Conservation (phyloP, 2,113 vertebrate genomes). For the Orthochromis indermauri region DNA sequence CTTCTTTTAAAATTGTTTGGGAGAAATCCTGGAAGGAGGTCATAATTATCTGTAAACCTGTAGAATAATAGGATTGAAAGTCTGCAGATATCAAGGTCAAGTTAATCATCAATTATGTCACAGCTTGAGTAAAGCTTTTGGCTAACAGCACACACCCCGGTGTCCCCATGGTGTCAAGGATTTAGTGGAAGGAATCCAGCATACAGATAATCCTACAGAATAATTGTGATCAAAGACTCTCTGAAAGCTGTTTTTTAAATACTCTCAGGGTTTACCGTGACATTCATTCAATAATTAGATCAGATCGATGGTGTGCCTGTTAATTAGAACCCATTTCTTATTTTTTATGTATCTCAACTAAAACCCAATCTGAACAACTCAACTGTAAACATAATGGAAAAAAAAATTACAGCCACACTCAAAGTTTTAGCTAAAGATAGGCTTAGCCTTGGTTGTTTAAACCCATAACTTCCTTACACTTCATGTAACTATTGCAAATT, state of each 20-base stretch:
- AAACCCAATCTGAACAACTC: background rate
- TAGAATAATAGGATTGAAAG: conserved; percentile 33
- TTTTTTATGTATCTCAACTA: background rate
- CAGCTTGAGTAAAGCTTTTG: background rate
- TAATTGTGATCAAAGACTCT: background rate
- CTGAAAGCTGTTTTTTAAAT: background rate
- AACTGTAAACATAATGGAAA: background rate
- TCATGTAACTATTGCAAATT: background rate
- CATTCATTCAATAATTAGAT: background rate
- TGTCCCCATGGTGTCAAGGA: background rate
- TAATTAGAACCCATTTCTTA: background rate
- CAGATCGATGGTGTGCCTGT: background rate
- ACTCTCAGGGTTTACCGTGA: background rate
- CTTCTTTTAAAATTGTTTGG: background rate
- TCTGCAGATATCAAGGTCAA: background rate
- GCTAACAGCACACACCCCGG: background rate
- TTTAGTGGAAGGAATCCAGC: background rate
- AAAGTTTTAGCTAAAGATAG: background rate
- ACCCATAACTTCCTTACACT: background rate
- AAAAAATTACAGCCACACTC: background rate
- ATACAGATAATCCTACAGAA: background rate
- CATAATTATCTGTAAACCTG: background rate
- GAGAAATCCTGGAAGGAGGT: background rate
- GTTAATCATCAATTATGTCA: conserved; percentile 10
- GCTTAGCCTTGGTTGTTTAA: background rate